Evolutionary conservation across 2,797 vertebrate species (phyloP).

Genomic region (Aythya fuligula): DNA sequence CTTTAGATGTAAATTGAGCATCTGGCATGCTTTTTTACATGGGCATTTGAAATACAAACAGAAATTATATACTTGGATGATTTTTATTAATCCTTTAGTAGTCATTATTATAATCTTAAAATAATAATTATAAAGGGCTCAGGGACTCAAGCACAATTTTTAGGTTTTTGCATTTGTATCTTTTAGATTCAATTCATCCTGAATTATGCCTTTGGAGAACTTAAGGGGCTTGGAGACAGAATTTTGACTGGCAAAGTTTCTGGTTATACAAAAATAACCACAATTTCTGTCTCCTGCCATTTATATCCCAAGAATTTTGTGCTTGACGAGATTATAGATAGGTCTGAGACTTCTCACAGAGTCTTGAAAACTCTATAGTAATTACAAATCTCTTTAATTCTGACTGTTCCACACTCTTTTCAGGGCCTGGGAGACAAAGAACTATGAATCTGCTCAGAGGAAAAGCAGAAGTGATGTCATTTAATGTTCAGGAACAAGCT

Average conservation of each 20-base stretch:
- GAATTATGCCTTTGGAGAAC: background rate
- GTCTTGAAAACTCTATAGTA: background rate
- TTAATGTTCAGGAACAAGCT: background rate
- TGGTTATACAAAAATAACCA: background rate
- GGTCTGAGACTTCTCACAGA: background rate
- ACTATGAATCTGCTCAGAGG: background rate
- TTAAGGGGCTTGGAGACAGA: background rate
- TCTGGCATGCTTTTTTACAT: background rate
- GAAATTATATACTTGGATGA: background rate
- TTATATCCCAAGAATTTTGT: background rate
- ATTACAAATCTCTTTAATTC: background rate
- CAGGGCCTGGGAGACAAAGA: background rate
- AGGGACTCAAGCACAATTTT: background rate
- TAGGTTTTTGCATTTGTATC: background rate
- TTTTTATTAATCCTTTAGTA: background rate
- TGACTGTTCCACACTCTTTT: background rate
- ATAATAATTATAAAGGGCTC: background rate
- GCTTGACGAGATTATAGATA: background rate
- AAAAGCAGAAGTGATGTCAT: background rate
- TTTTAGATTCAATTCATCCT: background rate
- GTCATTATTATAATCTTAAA: background rate
- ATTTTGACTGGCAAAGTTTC: background rate
- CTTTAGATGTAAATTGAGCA: background rate
- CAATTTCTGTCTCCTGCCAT: background rate
- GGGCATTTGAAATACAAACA: background rate